phyloP scores from a whole-genome alignment of 2,113 vertebrate genomes.

The Thryonomys swinderianus region DNA sequence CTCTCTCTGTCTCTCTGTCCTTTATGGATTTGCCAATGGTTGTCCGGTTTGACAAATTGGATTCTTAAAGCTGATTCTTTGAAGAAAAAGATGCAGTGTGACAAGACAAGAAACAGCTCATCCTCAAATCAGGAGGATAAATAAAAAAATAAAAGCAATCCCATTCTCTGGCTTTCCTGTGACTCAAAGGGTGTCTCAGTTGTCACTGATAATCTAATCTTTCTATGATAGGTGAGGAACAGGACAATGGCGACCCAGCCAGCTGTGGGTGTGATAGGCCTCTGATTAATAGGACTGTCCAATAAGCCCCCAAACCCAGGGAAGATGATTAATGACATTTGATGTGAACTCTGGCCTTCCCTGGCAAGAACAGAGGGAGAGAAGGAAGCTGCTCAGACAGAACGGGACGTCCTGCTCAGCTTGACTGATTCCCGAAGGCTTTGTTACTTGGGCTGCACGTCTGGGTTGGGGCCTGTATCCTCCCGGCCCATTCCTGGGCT shows the following conservation, averaged over 20 bases:
- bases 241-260: conserved; percentile 89
- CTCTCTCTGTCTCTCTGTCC: not conserved
- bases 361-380: not conserved
- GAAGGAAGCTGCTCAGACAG: conserved; percentile 42
- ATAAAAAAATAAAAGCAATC: conserved; percentile 86
- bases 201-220: conserved; percentile 95
- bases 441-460: not conserved
- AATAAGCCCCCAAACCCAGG: conserved; percentile 79
- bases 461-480: not conserved
- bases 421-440: conserved; percentile 69
- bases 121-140: conserved; percentile 89
- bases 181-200: conserved; percentile 89
- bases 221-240: conserved; percentile 89
- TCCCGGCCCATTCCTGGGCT: not conserved
- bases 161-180: conserved; percentile 84
- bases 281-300: conserved; percentile 92
- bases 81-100: conserved; percentile 89
- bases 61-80: conserved; percentile 89
- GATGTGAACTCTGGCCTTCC: conserved; percentile 76
- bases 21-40: conserved; percentile 89
- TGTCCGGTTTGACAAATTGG: conserved; percentile 92
- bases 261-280: conserved; percentile 87
- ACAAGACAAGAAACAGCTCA: conserved; percentile 91
- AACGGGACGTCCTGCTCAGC: not conserved
- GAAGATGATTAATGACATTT: conserved; percentile 91